Conservation (phyloP, 2,888 invertebrate genomes). For the Pandemis corylana region DNA sequence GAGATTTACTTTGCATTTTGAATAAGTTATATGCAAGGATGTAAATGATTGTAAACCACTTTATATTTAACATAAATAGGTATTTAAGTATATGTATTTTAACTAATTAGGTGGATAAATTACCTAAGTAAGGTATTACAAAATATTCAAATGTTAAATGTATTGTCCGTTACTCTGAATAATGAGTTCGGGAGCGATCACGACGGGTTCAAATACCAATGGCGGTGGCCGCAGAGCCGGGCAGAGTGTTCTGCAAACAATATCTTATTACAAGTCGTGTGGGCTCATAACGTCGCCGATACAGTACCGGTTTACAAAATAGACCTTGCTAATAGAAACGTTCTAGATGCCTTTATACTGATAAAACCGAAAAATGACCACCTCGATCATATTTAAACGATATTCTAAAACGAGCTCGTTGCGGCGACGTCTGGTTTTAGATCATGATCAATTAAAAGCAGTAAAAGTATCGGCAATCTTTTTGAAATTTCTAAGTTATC, state of each 20-base stretch:
- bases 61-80: too few species aligned
- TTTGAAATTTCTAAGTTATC: constrained; percentile 22
- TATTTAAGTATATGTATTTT: too few species aligned
- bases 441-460: constrained; percentile 43
- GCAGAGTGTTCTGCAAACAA: constrained; percentile 62
- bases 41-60: neutral
- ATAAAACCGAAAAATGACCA: constrained; percentile 35
- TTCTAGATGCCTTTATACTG: constrained; percentile 25
- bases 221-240: constrained; percentile 38
- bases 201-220: constrained; percentile 36
- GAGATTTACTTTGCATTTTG: constrained; percentile 41
- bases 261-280: constrained; percentile 60
- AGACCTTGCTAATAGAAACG: constrained; percentile 25
- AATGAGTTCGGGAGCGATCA: constrained; percentile 35
- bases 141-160: neutral
- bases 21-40: neutral
- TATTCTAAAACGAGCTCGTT: constrained; percentile 24
- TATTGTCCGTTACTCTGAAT: constrained; percentile 31
- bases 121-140: neutral
- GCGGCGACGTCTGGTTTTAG: constrained; percentile 27
- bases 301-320: neutral
- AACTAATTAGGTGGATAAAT: neutral
- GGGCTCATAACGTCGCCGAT: constrained; percentile 21
- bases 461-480: constrained; percentile 33
- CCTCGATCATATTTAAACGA: constrained; percentile 30